Conservation (phyloP, 1,140 invertebrate genomes). For the Hyphantria cunea region DNA sequence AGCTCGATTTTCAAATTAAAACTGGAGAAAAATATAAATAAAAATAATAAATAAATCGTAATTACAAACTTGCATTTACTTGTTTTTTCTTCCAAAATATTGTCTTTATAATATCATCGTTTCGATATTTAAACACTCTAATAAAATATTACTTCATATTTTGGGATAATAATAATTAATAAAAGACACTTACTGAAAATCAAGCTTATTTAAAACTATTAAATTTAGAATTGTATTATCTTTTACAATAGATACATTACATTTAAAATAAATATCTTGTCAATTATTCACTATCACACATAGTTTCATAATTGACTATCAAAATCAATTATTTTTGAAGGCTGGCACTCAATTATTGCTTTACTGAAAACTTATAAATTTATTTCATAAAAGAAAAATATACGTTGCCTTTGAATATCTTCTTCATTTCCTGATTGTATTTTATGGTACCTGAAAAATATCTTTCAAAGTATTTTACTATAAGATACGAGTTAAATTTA, state of each 20-base stretch:
- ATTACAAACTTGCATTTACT: constrained; percentile 3
- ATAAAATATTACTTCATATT: background rate
- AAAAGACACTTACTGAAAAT: constrained; percentile 12
- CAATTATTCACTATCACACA: constrained; percentile 20
- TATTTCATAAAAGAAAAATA: background rate
- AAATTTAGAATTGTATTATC: constrained; percentile 10
- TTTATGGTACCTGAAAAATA: constrained; percentile 31
- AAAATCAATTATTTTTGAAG: constrained; percentile 8
- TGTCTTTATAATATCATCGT: too few relatives aligned
- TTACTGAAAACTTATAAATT: background rate
- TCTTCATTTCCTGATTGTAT: constrained; percentile 1
- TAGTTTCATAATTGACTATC: constrained; percentile 6
- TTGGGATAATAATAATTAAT: background rate
- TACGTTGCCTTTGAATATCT: too few relatives aligned
- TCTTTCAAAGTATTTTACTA: constrained; percentile 3
- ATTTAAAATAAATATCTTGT: constrained; percentile 28
- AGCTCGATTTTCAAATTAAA: constrained; percentile 21
- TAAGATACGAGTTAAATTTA: constrained; percentile 2
- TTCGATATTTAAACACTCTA: too few relatives aligned
- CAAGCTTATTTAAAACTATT: constrained; percentile 22
- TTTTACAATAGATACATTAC: constrained; percentile 13
- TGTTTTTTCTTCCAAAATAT: background rate
- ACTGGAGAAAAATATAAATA: background rate
- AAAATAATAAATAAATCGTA: background rate
- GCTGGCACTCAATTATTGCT: constrained; percentile 4